A percentile compares a stretch with the other conserved stretches of the same genome.
Evolutionary conservation across 2,888 invertebrate species (phyloP).

Genomic region (Anoncus sp.): DNA sequence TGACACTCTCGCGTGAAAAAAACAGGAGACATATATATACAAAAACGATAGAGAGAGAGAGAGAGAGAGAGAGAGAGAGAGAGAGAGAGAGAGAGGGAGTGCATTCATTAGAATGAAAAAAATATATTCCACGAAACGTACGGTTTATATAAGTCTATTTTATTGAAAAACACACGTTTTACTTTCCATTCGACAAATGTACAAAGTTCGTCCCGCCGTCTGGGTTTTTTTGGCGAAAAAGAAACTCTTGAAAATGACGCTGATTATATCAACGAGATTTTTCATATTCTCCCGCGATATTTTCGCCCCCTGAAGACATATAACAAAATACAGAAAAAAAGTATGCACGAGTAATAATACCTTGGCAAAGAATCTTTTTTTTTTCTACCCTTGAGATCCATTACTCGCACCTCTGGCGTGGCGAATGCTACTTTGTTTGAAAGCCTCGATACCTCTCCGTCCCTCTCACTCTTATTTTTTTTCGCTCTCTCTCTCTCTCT

Average conservation of each 20-base stretch:
- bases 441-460: conserved; percentile 30
- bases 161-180: not conserved
- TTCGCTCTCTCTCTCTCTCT: conserved; percentile 23
- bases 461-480: conserved; percentile 35
- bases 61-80: too few species aligned
- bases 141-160: not conserved
- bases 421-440: conserved; percentile 49
- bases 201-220: conserved; percentile 12
- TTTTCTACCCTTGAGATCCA: conserved; percentile 20
- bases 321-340: too few species aligned
- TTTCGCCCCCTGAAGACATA: too few species aligned
- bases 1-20: not conserved
- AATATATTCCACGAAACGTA: not conserved
- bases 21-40: not conserved
- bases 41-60: too few species aligned
- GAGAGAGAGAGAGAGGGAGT: too few species aligned
- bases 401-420: conserved; percentile 43
- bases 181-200: not conserved
- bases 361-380: conserved; percentile 27
- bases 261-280: conserved; percentile 20
- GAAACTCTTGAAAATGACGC: not conserved
- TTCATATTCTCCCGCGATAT: not conserved
- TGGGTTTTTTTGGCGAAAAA: not conserved
- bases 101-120: not conserved
- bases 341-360: too few species aligned